These are phyloP conservation scores for Oligia latruncula DNA, from an alignment of 2,888 invertebrate genomes.

Conservation along the genomic window DNA sequence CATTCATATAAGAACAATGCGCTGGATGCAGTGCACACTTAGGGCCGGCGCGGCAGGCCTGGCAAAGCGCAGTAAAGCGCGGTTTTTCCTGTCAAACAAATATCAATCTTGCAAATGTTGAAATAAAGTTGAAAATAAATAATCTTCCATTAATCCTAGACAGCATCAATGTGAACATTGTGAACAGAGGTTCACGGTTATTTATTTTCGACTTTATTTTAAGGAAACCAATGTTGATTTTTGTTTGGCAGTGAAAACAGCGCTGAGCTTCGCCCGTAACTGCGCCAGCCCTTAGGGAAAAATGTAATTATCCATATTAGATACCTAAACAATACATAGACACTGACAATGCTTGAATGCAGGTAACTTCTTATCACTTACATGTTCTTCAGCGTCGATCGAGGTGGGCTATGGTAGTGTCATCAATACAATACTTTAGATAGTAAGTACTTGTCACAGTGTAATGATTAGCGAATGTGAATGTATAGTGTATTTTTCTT, in stretches of 20 bases:
- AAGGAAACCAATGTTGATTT: neutral
- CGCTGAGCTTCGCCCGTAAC: neutral
- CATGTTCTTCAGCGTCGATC: constrained; percentile 62
- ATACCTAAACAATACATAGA: constrained; percentile 58
- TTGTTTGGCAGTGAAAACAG: neutral
- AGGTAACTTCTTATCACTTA: constrained; percentile 61
- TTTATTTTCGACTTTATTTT: constrained; percentile 9
- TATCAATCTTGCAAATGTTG: neutral
- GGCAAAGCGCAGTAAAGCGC: neutral
- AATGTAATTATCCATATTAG: constrained; percentile 27
- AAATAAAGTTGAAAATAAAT: constrained; percentile 9
- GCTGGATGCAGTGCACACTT: constrained; percentile 52
- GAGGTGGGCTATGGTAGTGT: constrained; percentile 58
- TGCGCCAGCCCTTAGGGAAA: constrained; percentile 11
- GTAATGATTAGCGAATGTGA: constrained; percentile 34
- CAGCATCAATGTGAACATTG: neutral
- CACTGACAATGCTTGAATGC: constrained; percentile 61
- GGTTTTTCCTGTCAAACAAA: neutral
- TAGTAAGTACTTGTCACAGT: constrained; percentile 49
- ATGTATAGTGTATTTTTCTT: neutral
- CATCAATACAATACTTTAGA: constrained; percentile 60
- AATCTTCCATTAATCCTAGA: neutral
- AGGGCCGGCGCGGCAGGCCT: neutral
- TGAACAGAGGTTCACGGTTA: neutral
- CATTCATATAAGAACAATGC: constrained; percentile 42